phyloP scores from a whole-genome alignment of 1,140 invertebrate species.

The Nasonia longicornis region DNA sequence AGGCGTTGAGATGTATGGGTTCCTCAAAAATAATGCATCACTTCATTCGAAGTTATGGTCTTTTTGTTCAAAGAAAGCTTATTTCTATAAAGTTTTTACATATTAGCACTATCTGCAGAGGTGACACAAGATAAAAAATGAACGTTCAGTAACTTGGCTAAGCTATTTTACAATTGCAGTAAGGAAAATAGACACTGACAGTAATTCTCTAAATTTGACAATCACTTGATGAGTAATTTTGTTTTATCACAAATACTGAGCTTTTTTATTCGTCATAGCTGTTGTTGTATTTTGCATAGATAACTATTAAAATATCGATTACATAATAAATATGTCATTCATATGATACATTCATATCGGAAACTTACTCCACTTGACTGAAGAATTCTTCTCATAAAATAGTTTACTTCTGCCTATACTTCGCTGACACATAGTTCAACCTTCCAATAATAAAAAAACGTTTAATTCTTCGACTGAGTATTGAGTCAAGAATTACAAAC shows the following conservation, averaged over 20 bases:
- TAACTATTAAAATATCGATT: constrained; percentile 51
- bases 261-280: constrained; percentile 25
- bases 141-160: constrained; percentile 21
- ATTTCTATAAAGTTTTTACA: constrained; percentile 15
- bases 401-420: not conserved
- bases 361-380: not conserved
- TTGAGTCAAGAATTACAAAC: constrained; percentile 1
- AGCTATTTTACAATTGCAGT: constrained; percentile 33
- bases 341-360: constrained; percentile 19
- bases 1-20: not conserved
- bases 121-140: not conserved
- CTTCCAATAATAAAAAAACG: not conserved
- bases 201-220: constrained; percentile 23
- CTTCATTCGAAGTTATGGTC: not conserved
- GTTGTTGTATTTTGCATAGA: constrained; percentile 48
- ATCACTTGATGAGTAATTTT: constrained; percentile 9
- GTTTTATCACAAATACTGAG: constrained; percentile 39
- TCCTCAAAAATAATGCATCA: not conserved
- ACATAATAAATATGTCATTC: constrained; percentile 50
- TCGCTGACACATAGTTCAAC: not conserved
- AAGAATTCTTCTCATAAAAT: constrained; percentile 12
- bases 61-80: not conserved
- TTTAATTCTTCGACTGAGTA: not conserved
- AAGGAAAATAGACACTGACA: constrained; percentile 48
- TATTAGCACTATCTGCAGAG: not conserved